Evolutionary conservation across 2,888 invertebrate genomes (phyloP).

Genomic region (Drosophila helvetica): DNA sequence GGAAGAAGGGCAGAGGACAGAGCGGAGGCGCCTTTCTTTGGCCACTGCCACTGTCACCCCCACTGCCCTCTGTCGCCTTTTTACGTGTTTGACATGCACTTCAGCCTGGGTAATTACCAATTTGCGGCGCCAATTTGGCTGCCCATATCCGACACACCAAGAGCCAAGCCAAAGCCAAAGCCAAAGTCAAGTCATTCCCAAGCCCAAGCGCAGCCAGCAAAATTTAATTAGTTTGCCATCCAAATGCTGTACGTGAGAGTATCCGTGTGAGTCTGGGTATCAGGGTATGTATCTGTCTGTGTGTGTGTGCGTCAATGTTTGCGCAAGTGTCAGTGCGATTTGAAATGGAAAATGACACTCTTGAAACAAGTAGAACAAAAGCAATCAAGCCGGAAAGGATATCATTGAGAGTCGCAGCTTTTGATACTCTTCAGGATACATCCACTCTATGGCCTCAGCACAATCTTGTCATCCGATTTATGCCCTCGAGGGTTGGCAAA

Average conservation of each 20-base stretch:
- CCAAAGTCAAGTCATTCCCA: constrained; percentile 6
- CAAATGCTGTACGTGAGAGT: constrained; percentile 57
- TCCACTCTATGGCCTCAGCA: background rate
- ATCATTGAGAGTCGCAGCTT: background rate
- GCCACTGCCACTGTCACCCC: background rate
- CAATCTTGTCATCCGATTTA: background rate
- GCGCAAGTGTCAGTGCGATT: background rate
- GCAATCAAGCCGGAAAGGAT: constrained; percentile 1
- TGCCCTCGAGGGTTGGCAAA: background rate
- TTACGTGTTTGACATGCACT: constrained; percentile 78
- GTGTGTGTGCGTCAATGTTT: constrained; percentile 22
- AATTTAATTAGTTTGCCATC: constrained; percentile 77
- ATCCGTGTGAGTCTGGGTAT: constrained; percentile 6
- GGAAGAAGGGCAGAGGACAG: background rate
- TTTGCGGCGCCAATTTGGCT: constrained; percentile 77
- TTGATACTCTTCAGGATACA: background rate
- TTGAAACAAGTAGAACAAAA: constrained; percentile 22
- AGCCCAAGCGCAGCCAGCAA: constrained; percentile 50
- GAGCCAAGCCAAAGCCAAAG: constrained; percentile 1
- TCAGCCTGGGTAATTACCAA: constrained; percentile 77
- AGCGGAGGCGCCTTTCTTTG: constrained; percentile 9
- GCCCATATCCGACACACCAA: constrained; percentile 39
- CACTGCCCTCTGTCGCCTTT: constrained; percentile 38
- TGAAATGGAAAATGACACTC: constrained; percentile 42
- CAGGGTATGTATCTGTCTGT: too few relatives aligned